Conservation (phyloP, 2,888 invertebrate species). For the Ochlodes sylvanus region DNA sequence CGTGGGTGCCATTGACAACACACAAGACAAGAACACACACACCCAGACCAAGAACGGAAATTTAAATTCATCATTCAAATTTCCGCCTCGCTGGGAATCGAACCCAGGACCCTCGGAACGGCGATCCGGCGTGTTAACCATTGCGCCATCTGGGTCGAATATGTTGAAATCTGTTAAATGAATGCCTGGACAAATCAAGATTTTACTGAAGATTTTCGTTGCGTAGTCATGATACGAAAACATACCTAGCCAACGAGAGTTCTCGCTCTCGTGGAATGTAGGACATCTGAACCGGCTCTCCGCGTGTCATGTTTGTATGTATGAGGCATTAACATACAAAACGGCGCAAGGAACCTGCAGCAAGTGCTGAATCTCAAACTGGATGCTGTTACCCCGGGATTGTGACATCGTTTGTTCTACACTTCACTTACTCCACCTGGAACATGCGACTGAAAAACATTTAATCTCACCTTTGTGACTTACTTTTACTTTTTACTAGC, state of each 20-base stretch:
- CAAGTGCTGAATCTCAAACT: conserved; percentile 45
- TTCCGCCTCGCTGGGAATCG: too few relatives aligned
- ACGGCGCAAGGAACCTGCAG: conserved; percentile 45
- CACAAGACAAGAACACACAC: too few relatives aligned
- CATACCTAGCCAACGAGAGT: conserved; percentile 17
- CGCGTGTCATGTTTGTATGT: conserved; percentile 49
- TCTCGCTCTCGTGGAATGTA: conserved; percentile 13
- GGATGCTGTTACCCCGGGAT: conserved; percentile 19
- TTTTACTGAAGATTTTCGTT: conserved; percentile 2
- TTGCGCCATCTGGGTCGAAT: too few relatives aligned
- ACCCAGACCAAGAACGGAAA: too few relatives aligned
- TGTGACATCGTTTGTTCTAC: conserved; percentile 12
- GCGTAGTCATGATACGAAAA: conserved; percentile 7
- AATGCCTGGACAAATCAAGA: not conserved
- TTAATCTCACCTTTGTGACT: not conserved
- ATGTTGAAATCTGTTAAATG: too few relatives aligned
- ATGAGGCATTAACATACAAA: conserved; percentile 50
- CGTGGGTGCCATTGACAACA: too few relatives aligned
- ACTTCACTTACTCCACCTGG: not conserved
- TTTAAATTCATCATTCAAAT: too few relatives aligned
- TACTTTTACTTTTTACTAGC: too few relatives aligned
- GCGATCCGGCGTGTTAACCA: too few relatives aligned
- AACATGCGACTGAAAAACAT: not conserved
- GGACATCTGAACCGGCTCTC: conserved; percentile 22
- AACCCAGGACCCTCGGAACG: too few relatives aligned